phyloP scores from a whole-genome alignment of 2,888 invertebrate genomes.

The Leptopterna dolabrata region DNA sequence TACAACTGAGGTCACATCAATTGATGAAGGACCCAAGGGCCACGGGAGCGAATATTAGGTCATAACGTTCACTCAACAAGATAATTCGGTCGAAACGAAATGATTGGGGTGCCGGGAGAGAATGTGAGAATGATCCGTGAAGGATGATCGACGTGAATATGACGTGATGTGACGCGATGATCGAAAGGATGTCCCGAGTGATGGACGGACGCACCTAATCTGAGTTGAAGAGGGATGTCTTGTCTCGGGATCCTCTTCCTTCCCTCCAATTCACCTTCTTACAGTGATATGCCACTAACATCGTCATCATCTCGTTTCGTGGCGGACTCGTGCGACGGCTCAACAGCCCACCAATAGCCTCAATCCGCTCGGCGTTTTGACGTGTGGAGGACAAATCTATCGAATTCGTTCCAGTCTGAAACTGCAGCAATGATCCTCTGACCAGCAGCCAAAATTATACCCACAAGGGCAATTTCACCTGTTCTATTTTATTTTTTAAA shows the following conservation, averaged over 20 bases:
- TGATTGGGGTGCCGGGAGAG: not conserved
- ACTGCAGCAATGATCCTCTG: too few species aligned
- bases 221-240: not conserved
- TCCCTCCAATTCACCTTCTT: not conserved
- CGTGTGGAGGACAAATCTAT: not conserved
- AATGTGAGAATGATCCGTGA: slow-evolving; percentile 11
- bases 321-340: not conserved
- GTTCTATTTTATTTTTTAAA: too few species aligned
- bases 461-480: too few species aligned
- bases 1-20: not conserved
- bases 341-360: not conserved
- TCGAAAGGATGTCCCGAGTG: not conserved
- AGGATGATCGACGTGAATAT: not conserved
- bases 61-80: not conserved
- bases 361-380: not conserved
- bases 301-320: not conserved
- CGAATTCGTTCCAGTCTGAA: not conserved
- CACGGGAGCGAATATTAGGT: not conserved
- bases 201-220: not conserved
- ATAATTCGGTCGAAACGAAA: not conserved
- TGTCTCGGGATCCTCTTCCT: not conserved
- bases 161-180: not conserved
- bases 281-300: not conserved
- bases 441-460: too few species aligned
- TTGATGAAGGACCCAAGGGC: not conserved